A percentile compares a stretch with the other conserved stretches of the same genome.
phyloP scores from a whole-genome alignment of 2,113 vertebrate species.

The Neomonachus schauinslandi region DNA sequence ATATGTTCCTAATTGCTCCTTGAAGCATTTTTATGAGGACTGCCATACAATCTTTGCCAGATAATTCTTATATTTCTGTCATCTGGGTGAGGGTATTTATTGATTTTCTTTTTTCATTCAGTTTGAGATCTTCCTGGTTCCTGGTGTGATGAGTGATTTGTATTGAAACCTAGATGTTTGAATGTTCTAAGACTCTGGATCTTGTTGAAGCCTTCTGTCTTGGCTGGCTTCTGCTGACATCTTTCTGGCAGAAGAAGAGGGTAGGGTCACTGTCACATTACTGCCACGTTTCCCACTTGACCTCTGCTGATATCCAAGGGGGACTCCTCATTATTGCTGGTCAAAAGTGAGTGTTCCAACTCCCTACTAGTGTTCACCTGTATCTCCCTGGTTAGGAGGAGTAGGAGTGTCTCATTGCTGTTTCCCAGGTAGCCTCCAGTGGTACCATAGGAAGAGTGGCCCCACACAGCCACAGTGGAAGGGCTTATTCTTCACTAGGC shows the following conservation, averaged over 20 bases:
- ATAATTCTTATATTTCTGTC: neutral
- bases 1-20: neutral
- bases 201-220: neutral
- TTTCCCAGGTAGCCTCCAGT: neutral
- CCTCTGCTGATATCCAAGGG: neutral
- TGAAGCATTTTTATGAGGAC: neutral
- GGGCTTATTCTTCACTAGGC: neutral
- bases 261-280: no score
- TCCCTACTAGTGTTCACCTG: neutral
- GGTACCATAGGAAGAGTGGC: neutral
- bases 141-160: neutral
- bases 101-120: neutral
- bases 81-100: neutral
- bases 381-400: neutral
- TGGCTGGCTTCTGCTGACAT: neutral
- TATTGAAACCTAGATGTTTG: neutral
- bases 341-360: no score
- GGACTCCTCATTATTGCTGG: neutral
- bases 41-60: neutral
- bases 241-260: no score
- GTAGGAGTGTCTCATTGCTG: neutral
- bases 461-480: neutral
- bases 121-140: neutral
- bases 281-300: neutral
- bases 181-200: neutral